Conservation (phyloP, 2,113 vertebrate species). For the Tretioscincus oriximinensis region DNA sequence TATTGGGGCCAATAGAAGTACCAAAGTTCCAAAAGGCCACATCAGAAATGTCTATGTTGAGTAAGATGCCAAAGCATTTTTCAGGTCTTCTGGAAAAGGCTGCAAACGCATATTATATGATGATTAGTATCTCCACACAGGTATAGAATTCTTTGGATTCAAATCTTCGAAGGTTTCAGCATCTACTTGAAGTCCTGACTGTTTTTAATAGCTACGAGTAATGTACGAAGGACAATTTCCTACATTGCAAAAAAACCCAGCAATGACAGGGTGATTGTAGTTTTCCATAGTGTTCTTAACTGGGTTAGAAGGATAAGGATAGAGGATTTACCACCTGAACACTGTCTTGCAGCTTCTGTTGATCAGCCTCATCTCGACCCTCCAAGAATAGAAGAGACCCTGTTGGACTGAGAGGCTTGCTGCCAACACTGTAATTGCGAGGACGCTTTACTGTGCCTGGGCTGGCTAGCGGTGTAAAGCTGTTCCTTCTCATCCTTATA, state of each 20-base stretch:
- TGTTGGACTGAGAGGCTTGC: constrained; percentile 82
- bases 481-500: constrained; percentile 89
- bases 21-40: neutral
- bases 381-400: constrained; percentile 76
- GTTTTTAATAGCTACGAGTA: neutral
- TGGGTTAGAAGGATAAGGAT: constrained; percentile 34
- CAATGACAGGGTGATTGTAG: accelerated
- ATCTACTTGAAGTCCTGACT: accelerated
- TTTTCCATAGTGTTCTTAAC: neutral
- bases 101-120: neutral
- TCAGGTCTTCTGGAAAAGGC: neutral
- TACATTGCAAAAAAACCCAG: accelerated
- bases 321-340: constrained; percentile 71
- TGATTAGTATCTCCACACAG: neutral
- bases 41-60: neutral
- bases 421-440: constrained; percentile 92
- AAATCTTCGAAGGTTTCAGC: neutral
- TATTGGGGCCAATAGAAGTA: neutral
- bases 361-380: constrained; percentile 79
- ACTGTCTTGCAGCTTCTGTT: constrained; percentile 84
- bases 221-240: neutral
- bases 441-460: constrained; percentile 86
- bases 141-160: neutral
- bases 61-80: neutral
- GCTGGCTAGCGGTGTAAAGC: constrained; percentile 93